Evolutionary conservation across 2,888 invertebrate genomes (phyloP), one percentile per base, ranked within the genome.

Genomic region (Cerceris ruficornis): DNA sequence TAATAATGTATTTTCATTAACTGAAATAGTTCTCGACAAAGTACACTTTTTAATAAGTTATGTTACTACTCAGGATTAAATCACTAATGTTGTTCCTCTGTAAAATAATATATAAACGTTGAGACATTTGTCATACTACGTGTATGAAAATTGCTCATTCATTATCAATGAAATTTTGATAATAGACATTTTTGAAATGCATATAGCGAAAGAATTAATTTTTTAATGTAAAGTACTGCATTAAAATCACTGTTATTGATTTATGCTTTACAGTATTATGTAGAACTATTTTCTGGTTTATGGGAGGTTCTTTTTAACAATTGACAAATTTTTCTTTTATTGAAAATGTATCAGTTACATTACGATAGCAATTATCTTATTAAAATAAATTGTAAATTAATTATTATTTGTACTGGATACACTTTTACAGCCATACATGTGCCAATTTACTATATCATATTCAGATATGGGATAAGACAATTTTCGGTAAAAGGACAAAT

Each of bases 141-240:
- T 57, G 58, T 50, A 60, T 17, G 9, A 50, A 69, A 64, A 64
- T 11, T 43, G 66, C 69, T 70, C 41, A 50, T 61, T 60, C 14
- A 50, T 64, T 76, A 65, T 81, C 46, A 61, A 49, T 49, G 50
- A 67, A 60, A 71, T 59, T 52, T 69, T 58, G 61, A 15, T 17
- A 17, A 13, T 41, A n/a, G 28, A 43, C 58, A 72, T 52, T 17
- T 49, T 65, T 7, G 17, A 39, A 49, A 66, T 69, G 46, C 65
- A 58, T 50, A 66, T 80, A 59, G 57, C 17, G 43, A 52, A 42
- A 9, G 9, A 28, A 58, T 11, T 41, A 55, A 52, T 50, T 74
- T 76, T 67, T 60, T 55, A 46, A 49, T 70, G 65, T 61, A 69
- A 84, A 84, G 84, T 84, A 72, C 80, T 84, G 84, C 84, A 84